phyloP scores from a whole-genome alignment of 2,113 vertebrate species.

The Charadrius vociferus region DNA sequence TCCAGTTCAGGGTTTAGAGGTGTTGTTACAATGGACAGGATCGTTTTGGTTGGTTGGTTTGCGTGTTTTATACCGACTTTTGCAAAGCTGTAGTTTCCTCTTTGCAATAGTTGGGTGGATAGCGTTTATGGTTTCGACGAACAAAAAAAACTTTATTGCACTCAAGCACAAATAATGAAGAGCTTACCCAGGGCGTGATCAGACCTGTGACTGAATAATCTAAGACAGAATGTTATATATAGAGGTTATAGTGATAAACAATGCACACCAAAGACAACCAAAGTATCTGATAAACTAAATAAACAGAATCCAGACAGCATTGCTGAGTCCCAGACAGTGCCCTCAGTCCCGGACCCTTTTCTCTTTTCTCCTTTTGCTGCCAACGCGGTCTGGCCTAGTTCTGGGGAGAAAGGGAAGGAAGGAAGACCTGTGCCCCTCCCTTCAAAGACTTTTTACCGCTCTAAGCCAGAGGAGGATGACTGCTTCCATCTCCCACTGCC shows the following conservation, averaged over 20 bases:
- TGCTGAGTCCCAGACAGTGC: neutral
- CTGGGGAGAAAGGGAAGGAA: neutral
- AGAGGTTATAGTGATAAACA: neutral
- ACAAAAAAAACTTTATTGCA: neutral
- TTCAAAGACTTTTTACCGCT: neutral
- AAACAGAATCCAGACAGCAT: neutral
- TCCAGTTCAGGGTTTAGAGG: neutral
- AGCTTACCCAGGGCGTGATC: neutral
- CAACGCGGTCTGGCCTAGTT: neutral
- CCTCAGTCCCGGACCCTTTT: rapidly evolving
- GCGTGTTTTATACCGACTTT: neutral
- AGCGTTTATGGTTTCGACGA: neutral
- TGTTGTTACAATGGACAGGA: neutral
- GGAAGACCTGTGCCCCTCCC: neutral
- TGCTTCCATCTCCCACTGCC: neutral
- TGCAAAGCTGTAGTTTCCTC: neutral
- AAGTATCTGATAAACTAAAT: neutral
- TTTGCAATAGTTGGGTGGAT: neutral
- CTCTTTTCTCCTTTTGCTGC: neutral
- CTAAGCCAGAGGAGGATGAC: neutral
- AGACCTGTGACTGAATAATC: neutral
- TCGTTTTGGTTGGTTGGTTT: neutral
- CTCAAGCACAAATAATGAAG: neutral
- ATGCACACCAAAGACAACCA: neutral
- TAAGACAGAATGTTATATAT: neutral